Evolutionary conservation across 1,140 invertebrate genomes (phyloP).

Genomic region (Ceratoteleas bidentatus): DNA sequence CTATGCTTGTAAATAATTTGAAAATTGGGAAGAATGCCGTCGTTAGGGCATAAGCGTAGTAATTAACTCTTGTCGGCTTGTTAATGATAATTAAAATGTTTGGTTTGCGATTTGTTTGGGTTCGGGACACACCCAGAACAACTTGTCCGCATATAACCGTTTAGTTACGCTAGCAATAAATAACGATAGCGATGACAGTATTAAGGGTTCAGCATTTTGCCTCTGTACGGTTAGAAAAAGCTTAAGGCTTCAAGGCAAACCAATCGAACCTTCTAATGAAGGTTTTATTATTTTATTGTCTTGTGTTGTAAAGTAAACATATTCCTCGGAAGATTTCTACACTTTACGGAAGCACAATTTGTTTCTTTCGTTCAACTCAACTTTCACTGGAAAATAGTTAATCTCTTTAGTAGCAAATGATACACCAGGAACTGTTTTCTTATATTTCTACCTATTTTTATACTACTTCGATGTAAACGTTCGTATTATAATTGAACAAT

Average conservation of each 20-base stretch:
- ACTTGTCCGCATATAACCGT: slow-evolving; percentile 4
- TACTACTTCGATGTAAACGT: too few species aligned
- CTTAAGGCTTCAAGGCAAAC: not conserved
- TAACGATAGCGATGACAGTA: slow-evolving; percentile 10
- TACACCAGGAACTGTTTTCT: too few species aligned
- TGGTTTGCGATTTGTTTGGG: slow-evolving; percentile 4
- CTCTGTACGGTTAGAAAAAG: not conserved
- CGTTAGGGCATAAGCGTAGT: not conserved
- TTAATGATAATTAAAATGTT: slow-evolving; percentile 13
- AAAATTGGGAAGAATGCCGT: not conserved
- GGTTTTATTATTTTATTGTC: too few species aligned
- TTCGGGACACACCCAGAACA: not conserved
- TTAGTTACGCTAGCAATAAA: slow-evolving; percentile 29
- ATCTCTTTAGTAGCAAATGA: too few species aligned
- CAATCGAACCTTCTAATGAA: not conserved
- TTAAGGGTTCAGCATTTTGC: slow-evolving; percentile 3
- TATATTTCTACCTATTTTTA: too few species aligned
- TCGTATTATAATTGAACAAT: too few species aligned
- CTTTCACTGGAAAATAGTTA: too few species aligned
- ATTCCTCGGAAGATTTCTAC: too few species aligned
- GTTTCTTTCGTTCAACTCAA: too few species aligned
- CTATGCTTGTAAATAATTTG: not conserved
- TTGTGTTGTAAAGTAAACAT: too few species aligned
- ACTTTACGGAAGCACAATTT: too few species aligned
- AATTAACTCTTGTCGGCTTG: slow-evolving; percentile 15